Evolutionary conservation across 2,113 vertebrate genomes (phyloP).

Genomic region (Nymphicus hollandicus): DNA sequence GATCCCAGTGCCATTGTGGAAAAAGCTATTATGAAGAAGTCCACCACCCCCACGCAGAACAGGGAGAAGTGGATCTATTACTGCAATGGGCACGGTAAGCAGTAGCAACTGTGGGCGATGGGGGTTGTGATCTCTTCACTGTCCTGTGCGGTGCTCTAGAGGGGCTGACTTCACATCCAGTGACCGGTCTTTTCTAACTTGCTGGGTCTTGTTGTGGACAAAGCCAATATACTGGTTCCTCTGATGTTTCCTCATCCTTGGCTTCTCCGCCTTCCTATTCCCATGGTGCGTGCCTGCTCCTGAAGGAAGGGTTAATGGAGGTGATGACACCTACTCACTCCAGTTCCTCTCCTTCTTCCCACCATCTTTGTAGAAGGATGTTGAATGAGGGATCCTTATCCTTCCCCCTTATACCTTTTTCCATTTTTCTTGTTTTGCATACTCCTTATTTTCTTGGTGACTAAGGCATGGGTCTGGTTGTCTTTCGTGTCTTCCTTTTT

Average conservation of each 20-base stretch:
- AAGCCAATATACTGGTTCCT: background rate
- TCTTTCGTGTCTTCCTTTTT: background rate
- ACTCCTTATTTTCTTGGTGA: background rate
- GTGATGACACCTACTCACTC: background rate
- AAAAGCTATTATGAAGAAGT: slow-evolving; percentile 89
- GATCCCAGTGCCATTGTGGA: slow-evolving; percentile 94
- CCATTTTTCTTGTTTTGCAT: background rate
- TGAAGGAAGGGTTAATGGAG: background rate
- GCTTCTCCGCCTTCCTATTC: background rate
- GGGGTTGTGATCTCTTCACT: background rate
- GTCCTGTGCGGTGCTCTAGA: rapidly evolving
- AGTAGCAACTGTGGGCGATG: rapidly evolving
- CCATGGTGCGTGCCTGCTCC: background rate
- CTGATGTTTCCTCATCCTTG: background rate
- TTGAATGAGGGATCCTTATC: background rate
- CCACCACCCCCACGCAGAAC: slow-evolving; percentile 74
- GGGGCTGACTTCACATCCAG: rapidly evolving
- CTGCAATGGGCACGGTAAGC: slow-evolving; percentile 92
- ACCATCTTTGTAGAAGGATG: background rate
- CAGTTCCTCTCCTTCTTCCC: background rate
- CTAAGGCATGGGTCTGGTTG: background rate
- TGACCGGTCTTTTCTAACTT: background rate
- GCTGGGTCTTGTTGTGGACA: background rate
- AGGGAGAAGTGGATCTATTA: slow-evolving; percentile 96
- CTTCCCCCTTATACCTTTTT: background rate